Base-by-base conservation (phyloP, 2,888 invertebrate species). In the Seira musarum region DNA sequence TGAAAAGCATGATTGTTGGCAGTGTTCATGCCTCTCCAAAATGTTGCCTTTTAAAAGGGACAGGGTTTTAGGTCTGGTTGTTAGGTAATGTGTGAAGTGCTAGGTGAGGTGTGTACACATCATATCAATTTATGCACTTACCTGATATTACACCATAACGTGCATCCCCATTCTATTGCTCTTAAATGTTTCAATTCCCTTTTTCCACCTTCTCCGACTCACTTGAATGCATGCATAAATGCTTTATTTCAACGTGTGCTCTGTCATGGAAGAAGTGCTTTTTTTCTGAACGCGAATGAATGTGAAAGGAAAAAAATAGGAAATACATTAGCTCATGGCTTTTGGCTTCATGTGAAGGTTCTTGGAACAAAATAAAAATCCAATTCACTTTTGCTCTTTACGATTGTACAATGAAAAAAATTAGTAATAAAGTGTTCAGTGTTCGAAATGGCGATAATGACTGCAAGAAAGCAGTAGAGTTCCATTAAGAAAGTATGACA, bases 91-190 rank as follows among this genome's bases (percentile, higher is more conserved):
- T 13, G 6, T 40, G 6, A 8, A 40, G 13, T 40, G 13, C 40
- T 40, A 8, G 40, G 40, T 40, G 40, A 40, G 6, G 40, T 49
- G 49, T 49, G 49, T 8, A 49, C 49, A 49, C 49, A 49, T 49
- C 15, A n/a, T 49, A 49, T 49, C 49, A 49, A 49, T 49, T 49
- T 49, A 49, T 49, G 49, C 49, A 49, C 49, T 49, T 49, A 49
- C 49, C 15, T 8, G 49, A 49, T 49, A 49, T 49, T 49, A 49
- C 15, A 49, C 49, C 49, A 49, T 49, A 3, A 49, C 6, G 49
- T 49, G 15, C 15, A 8, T n/a, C 15, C 15, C 17, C 30, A n/a
- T 8, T 13, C 15, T 49, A 49, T 49, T n/a, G 49, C 15, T 49
- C 49, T 49, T 49, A 49, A 49, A 49, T 49, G 49, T n/a, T n/a